These are phyloP conservation scores for Parelbella ahira DNA, from an alignment of 2,888 invertebrate genomes.

Conservation along the genomic window DNA sequence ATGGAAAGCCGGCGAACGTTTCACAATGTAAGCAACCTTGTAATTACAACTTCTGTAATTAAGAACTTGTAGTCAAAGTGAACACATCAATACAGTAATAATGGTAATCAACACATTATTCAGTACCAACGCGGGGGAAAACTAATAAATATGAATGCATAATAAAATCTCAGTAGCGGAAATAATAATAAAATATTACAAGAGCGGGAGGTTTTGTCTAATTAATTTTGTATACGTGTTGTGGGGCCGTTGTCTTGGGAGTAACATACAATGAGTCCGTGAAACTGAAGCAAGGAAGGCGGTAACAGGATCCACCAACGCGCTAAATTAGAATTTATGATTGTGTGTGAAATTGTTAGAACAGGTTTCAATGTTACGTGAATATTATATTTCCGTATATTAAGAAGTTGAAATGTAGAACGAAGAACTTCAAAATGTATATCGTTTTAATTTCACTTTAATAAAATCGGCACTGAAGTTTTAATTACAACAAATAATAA, in stretches of 20 bases:
- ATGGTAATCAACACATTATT: slow-evolving; percentile 72
- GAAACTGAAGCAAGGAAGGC: slow-evolving; percentile 60
- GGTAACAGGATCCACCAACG: slow-evolving; percentile 73
- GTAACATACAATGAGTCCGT: slow-evolving; percentile 71
- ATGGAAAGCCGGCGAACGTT: slow-evolving; percentile 58
- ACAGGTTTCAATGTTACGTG: slow-evolving; percentile 55
- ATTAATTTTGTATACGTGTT: slow-evolving; percentile 78
- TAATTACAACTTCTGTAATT: slow-evolving; percentile 77
- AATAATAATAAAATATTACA: slow-evolving; percentile 80
- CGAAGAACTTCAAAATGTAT: no score
- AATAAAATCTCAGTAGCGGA: slow-evolving; percentile 73
- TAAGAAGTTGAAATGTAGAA: slow-evolving; percentile 12
- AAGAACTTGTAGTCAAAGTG: slow-evolving; percentile 60
- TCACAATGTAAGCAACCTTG: slow-evolving; percentile 62
- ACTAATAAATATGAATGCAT: slow-evolving; percentile 74
- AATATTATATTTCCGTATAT: slow-evolving; percentile 22
- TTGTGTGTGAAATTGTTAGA: slow-evolving; percentile 77
- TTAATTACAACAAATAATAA: no score
- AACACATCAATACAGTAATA: slow-evolving; percentile 56
- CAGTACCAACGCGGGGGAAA: slow-evolving; percentile 67
- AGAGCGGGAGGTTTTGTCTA: slow-evolving; percentile 74
- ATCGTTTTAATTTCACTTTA: no score
- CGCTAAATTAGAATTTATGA: slow-evolving; percentile 79
- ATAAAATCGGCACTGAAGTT: no score
- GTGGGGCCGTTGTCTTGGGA: slow-evolving; percentile 75